These are phyloP conservation scores for Acanthurus tractus DNA, from an alignment of 2,797 vertebrate species.

Conservation along the genomic window DNA sequence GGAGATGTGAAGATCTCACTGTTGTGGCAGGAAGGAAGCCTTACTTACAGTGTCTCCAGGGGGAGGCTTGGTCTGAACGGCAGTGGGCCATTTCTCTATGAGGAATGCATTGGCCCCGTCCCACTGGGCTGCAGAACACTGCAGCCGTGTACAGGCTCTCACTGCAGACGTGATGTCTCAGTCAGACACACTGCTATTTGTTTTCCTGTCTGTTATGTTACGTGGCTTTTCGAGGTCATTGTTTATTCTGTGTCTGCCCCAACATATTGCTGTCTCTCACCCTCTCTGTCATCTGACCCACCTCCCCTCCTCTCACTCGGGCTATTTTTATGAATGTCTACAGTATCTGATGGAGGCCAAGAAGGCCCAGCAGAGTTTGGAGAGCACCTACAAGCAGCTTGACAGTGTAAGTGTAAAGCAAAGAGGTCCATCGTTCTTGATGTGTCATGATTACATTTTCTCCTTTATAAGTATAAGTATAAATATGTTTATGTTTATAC, in stretches of 20 bases:
- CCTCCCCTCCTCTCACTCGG: conserved; percentile 49
- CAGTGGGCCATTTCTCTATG: conserved; percentile 56
- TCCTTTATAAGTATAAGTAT: too few species aligned
- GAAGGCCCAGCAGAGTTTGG: conserved; percentile 91
- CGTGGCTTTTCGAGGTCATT: conserved; percentile 67
- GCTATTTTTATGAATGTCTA: conserved; percentile 73
- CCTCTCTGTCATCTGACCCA: conserved; percentile 64
- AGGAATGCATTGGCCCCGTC: conserved; percentile 69
- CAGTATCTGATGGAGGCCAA: conserved; percentile 92
- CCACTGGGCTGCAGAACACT: conserved; percentile 48
- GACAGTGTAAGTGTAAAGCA: conserved; percentile 87
- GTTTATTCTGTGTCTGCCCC: conserved; percentile 71
- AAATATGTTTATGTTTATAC: too few species aligned
- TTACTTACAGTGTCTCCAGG: conserved; percentile 46
- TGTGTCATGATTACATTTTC: conserved; percentile 6
- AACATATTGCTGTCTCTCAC: conserved; percentile 39
- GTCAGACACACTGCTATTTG: conserved; percentile 73
- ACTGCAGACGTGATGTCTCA: conserved; percentile 74
- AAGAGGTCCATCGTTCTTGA: background rate
- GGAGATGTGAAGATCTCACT: conserved; percentile 43
- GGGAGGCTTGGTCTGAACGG: conserved; percentile 42
- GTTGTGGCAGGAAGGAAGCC: conserved; percentile 67
- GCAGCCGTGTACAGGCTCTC: conserved; percentile 45
- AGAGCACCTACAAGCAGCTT: conserved; percentile 91
- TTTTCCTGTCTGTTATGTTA: conserved; percentile 66